Conservation (phyloP, 2,113 vertebrate species). For the Macquaria australasica region DNA sequence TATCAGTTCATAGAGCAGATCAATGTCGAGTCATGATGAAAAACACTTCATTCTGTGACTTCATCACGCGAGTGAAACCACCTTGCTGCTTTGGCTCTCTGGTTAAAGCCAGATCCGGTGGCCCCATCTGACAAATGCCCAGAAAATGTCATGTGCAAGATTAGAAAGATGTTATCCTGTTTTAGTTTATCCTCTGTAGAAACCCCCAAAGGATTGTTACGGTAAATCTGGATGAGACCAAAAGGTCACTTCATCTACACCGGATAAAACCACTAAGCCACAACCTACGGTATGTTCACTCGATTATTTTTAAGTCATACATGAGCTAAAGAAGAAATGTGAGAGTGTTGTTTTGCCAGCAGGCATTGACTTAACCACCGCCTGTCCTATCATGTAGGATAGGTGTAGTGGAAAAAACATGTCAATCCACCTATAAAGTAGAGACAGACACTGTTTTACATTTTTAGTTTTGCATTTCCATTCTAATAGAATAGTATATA, state of each 20-base stretch:
- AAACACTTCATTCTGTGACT: not conserved
- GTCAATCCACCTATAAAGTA: not conserved
- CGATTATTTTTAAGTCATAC: not conserved
- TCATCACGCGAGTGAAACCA: not conserved
- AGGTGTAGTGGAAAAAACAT: not conserved
- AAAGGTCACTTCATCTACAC: slow-evolving; percentile 53
- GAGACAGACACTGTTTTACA: not conserved
- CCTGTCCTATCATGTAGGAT: not conserved
- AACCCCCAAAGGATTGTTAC: slow-evolving; percentile 28
- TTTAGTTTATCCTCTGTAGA: slow-evolving; percentile 27
- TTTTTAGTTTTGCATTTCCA: not conserved
- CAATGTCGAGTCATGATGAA: slow-evolving; percentile 24
- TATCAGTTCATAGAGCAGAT: slow-evolving; percentile 31
- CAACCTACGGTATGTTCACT: not conserved
- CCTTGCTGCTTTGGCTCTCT: not conserved
- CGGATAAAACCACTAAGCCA: slow-evolving; percentile 48
- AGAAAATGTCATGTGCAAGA: slow-evolving; percentile 28
- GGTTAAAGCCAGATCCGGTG: not conserved
- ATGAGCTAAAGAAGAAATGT: not conserved
- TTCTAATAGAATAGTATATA: not conserved
- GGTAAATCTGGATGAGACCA: slow-evolving; percentile 46
- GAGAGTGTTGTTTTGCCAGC: not conserved
- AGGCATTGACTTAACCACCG: not conserved
- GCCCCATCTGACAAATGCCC: not conserved
- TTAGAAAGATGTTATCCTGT: slow-evolving; percentile 39